Percentiles rank a stretch among this genome's conserved stretches.
Evolutionary conservation across 2,888 invertebrate species (phyloP).

Genomic region (Parnassius orleans): DNA sequence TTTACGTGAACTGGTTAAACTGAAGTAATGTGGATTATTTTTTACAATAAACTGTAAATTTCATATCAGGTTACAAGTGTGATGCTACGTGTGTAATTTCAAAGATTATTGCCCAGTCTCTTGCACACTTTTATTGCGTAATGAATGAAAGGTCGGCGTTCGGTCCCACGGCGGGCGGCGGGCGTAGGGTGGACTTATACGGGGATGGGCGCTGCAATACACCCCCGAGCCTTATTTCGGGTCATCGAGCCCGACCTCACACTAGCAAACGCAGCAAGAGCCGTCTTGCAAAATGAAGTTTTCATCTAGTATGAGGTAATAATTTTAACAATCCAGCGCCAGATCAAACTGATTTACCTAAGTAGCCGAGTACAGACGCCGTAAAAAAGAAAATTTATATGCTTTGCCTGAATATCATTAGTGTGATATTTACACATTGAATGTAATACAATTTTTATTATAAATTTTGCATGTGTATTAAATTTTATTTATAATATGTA

Average conservation of each 20-base stretch:
- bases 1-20: no score
- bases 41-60: neutral
- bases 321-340: constrained; percentile 54
- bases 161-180: constrained; percentile 40
- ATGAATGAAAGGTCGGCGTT: constrained; percentile 77
- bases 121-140: constrained; percentile 76
- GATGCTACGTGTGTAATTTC: constrained; percentile 25
- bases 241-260: constrained; percentile 75
- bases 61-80: constrained; percentile 6
- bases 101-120: constrained; percentile 38
- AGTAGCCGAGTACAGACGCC: constrained; percentile 5
- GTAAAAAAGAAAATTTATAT: neutral
- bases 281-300: constrained; percentile 70
- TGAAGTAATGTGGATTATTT: neutral
- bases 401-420: no score
- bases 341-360: constrained; percentile 20
- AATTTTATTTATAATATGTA: no score
- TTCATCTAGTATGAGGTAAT: constrained; percentile 63
- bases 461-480: no score
- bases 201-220: constrained; percentile 56
- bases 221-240: constrained; percentile 77
- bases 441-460: no score
- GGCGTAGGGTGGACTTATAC: constrained; percentile 40
- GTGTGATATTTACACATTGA: no score
- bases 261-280: constrained; percentile 63